Percentiles rank a stretch among this genome's conserved stretches.
Conservation (phyloP, 2,888 invertebrate genomes). For the Drosophila rellima region DNA sequence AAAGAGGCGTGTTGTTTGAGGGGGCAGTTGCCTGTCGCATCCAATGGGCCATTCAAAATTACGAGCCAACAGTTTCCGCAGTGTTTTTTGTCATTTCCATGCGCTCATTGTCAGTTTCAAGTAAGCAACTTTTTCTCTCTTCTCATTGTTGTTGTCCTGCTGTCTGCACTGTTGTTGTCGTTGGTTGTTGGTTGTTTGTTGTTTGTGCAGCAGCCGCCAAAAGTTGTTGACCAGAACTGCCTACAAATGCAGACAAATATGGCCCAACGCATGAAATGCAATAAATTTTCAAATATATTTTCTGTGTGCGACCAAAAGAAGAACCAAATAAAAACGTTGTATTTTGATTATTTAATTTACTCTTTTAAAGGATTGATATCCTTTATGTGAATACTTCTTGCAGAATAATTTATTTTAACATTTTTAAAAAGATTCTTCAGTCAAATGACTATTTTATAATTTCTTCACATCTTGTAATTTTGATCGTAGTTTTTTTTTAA, state of each 20-base stretch:
- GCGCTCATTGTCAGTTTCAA: conserved; percentile 80
- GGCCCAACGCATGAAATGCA: conserved; percentile 75
- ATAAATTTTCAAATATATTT: conserved; percentile 79
- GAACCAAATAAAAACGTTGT: conserved; percentile 16
- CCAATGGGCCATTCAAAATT: conserved; percentile 76
- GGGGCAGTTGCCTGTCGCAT: conserved; percentile 58
- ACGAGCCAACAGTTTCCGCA: conserved; percentile 78
- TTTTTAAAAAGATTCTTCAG: not conserved
- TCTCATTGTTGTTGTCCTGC: conserved; percentile 22
- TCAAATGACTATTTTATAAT: not conserved
- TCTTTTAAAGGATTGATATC: not conserved
- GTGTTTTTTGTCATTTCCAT: conserved; percentile 79
- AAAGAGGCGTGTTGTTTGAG: not conserved
- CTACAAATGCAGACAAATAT: conserved; percentile 78
- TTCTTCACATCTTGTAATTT: not conserved
- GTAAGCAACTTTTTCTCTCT: conserved; percentile 71
- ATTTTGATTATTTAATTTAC: conserved; percentile 14
- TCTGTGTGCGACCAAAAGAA: conserved; percentile 46
- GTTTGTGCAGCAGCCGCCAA: conserved; percentile 55
- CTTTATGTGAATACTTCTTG: not conserved
- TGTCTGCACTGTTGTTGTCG: conserved; percentile 33
- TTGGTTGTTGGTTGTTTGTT: conserved; percentile 30
- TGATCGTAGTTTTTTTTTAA: not conserved
- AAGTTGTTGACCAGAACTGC: conserved; percentile 75
- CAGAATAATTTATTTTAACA: not conserved